Evolutionary conservation across 2,797 vertebrate species (phyloP).

Genomic region (Gymnodraco acuticeps): DNA sequence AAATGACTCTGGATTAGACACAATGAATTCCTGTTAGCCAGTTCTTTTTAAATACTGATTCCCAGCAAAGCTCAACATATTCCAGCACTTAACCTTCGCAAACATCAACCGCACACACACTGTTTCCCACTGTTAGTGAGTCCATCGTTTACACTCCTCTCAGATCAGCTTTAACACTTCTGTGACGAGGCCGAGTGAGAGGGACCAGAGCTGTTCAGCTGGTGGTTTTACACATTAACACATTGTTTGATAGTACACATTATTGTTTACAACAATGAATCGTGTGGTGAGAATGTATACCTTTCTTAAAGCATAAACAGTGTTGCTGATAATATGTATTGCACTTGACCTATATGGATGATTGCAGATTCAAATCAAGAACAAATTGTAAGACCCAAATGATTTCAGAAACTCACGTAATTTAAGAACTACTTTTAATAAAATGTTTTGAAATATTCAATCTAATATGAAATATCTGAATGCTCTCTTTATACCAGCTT

Average conservation of each 20-base stretch:
- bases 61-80: conserved; percentile 47
- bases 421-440: not conserved
- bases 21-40: conserved; percentile 22
- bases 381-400: conserved; percentile 9
- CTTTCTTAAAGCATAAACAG: conserved; percentile 16
- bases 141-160: conserved; percentile 58
- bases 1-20: conserved; percentile 25
- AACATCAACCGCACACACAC: conserved; percentile 43
- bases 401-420: conserved; percentile 13
- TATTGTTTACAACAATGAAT: conserved; percentile 19
- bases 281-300: not conserved
- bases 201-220: conserved; percentile 30
- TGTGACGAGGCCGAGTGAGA: conserved; percentile 42
- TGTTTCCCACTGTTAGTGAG: conserved; percentile 51
- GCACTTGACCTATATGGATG: conserved; percentile 17
- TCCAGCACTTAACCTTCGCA: conserved; percentile 62
- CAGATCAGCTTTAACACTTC: conserved; percentile 57
- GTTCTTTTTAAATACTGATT: conserved; percentile 46
- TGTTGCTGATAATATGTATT: conserved; percentile 13
- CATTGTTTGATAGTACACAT: not conserved
- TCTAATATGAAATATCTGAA: not conserved
- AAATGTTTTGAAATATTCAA: not conserved
- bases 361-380: conserved; percentile 29
- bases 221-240: conserved; percentile 24
- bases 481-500: not conserved